Base-by-base conservation (phyloP, 2,113 vertebrate genomes). In the Xiphophorus maculatus region DNA sequence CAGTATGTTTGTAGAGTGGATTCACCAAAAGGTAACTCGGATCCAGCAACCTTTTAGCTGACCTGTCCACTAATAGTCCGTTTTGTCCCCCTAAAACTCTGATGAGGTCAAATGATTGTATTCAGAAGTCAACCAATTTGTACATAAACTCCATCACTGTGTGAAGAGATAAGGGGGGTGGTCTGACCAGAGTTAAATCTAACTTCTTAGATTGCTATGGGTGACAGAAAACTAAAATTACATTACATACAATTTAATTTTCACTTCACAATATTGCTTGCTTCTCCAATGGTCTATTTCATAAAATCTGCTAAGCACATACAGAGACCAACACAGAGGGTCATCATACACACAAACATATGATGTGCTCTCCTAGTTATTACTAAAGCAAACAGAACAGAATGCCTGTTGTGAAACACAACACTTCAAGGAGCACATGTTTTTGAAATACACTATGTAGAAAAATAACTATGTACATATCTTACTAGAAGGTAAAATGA, bases 401-500 rank as follows among this genome's bases (percentile, higher is more conserved):
- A 90, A 89, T 84, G 87, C 87, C 82, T 78, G 86, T 82, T 88
- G 82, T 75, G 80, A 89, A 83, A 84, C 86, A 78, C 80, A 82
- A 79, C 51, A 86, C 70, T 84, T 87, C 25, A 5, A 89, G 83
- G 77, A 2, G 77, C 63, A 63, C 58, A 69, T 1, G 35, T 32
- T 73, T 69, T 65, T 42, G 4, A 79, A 74, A 64, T 13, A 13
- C 62, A 74, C 44, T 65, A 73, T 73, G 83, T 67, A 44, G 74
- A 73, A 87, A 64, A 91, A 91, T 88, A 89, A 85, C 88, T 84
- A 83, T 79, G 87, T 90, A 82, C 80, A 82, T 87, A 85, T 88
- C 80, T 91, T 90, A 91, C 91, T 92, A 93, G 81, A 90, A 89
- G 86, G 87, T 48, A 48, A 19, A 44, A 35, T 91, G 89, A 91